These are phyloP conservation scores for Temnopleurus reevesii DNA, from an alignment of 53 echinoderm and acorn worm genomes.

Conservation along the genomic window DNA sequence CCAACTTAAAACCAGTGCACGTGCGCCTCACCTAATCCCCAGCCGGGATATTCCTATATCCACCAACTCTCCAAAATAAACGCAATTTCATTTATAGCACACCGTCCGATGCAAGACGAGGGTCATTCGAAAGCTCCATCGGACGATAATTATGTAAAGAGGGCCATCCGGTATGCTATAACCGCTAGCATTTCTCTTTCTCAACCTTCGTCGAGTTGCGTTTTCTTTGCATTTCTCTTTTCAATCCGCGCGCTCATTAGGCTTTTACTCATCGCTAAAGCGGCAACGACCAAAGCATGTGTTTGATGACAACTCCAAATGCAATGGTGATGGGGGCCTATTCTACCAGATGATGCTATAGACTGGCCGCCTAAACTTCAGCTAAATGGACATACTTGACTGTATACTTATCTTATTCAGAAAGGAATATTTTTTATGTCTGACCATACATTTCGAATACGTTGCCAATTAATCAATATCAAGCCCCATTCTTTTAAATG, in stretches of 20 bases:
- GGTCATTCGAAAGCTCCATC: not conserved
- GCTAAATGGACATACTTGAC: too few relatives aligned
- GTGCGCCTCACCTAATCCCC: not conserved
- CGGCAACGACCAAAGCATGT: slow-evolving; percentile 35
- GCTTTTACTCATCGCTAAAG: slow-evolving; percentile 16
- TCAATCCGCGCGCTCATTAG: slow-evolving; percentile 31
- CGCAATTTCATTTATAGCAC: slow-evolving; percentile 12
- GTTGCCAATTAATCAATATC: too few relatives aligned
- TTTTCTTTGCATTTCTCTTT: slow-evolving; percentile 1
- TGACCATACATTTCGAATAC: too few relatives aligned
- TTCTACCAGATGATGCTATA: not conserved
- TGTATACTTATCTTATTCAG: not conserved
- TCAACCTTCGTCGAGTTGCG: not conserved
- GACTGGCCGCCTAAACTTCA: not conserved
- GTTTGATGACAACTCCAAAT: slow-evolving; percentile 34
- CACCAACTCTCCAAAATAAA: not conserved
- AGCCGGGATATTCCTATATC: not conserved
- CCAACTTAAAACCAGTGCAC: not conserved
- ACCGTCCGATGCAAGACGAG: not conserved
- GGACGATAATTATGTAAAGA: slow-evolving; percentile 34
- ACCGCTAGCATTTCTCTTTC: slow-evolving; percentile 18
- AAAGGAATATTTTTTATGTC: not conserved
- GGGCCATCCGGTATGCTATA: slow-evolving; percentile 30
- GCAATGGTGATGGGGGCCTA: not conserved
- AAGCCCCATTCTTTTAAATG: too few relatives aligned